Percentiles rank a stretch among this genome's conserved stretches.
Conservation (phyloP, 1,140 invertebrate species). For the Meloidogyne chitwoodi region DNA sequence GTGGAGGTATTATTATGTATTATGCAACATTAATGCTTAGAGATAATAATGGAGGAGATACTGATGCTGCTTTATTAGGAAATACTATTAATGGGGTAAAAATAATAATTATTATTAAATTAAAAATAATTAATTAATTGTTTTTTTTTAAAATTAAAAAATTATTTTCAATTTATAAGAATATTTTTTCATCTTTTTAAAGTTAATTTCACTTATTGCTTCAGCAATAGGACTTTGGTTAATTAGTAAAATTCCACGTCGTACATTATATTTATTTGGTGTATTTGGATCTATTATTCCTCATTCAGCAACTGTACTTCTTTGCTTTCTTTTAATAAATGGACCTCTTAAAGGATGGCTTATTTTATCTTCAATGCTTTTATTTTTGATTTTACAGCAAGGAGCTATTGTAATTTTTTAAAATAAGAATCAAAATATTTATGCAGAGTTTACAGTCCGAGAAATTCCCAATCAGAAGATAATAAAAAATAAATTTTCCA, state of each 20-base stretch:
- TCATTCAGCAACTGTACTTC: not conserved
- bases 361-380: not conserved
- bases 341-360: not conserved
- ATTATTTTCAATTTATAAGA: no score
- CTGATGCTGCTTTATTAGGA: not conserved
- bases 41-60: not conserved
- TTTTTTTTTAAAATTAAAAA: no score
- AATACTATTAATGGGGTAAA: not conserved
- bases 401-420: not conserved
- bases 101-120: not conserved
- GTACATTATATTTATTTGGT: not conserved
- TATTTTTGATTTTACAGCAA: not conserved
- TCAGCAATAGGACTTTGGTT: not conserved
- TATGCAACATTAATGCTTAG: conserved; percentile 7
- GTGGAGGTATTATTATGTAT: conserved; percentile 9
- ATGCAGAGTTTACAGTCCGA: no score
- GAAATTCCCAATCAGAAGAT: no score
- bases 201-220: not conserved
- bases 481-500: no score
- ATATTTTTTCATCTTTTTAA: no score
- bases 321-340: not conserved
- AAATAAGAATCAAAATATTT: no score
- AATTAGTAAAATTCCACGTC: not conserved
- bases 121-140: no score
- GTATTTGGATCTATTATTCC: not conserved